Percentiles rank a stretch among this genome's conserved stretches.
These are phyloP conservation scores for Oryctes rhinoceros DNA, from an alignment of 1,140 invertebrate genomes.

Conservation along the genomic window DNA sequence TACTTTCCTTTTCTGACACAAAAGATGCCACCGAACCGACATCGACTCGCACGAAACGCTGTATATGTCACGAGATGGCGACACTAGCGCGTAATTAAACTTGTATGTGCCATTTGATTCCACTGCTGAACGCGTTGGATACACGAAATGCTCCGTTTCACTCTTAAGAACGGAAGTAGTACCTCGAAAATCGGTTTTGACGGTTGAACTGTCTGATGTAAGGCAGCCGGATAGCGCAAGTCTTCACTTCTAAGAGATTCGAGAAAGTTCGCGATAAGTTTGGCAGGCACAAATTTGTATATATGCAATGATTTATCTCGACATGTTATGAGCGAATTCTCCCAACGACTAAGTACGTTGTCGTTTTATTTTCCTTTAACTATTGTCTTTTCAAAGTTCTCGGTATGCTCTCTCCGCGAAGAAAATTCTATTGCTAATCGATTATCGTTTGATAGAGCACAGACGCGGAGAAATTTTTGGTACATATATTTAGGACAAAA, in stretches of 20 bases:
- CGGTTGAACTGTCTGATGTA: neutral
- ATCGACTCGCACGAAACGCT: neutral
- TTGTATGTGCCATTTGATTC: slow-evolving; percentile 16
- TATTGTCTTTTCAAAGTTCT: slow-evolving; percentile 15
- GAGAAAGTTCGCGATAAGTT: slow-evolving; percentile 1
- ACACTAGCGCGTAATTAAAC: slow-evolving; percentile 9
- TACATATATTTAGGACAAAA: no score
- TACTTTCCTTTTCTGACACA: neutral
- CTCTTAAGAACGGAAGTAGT: slow-evolving; percentile 2
- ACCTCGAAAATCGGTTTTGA: neutral
- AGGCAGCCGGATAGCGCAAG: neutral
- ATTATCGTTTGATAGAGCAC: no score
- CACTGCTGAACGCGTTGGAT: neutral
- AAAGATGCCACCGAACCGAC: neutral
- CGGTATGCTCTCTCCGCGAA: neutral
- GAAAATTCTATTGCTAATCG: no score
- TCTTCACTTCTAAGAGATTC: neutral
- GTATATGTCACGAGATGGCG: slow-evolving; percentile 5
- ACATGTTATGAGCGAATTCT: slow-evolving; percentile 15
- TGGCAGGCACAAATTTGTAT: neutral
- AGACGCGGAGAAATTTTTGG: no score
- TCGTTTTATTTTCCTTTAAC: slow-evolving; percentile 5
- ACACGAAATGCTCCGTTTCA: slow-evolving; percentile 16
- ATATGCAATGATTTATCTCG: slow-evolving; percentile 33
- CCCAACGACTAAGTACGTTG: neutral